Evolutionary conservation across 2,797 vertebrate species (phyloP).

Genomic region (Paedocypris micromegethes): DNA sequence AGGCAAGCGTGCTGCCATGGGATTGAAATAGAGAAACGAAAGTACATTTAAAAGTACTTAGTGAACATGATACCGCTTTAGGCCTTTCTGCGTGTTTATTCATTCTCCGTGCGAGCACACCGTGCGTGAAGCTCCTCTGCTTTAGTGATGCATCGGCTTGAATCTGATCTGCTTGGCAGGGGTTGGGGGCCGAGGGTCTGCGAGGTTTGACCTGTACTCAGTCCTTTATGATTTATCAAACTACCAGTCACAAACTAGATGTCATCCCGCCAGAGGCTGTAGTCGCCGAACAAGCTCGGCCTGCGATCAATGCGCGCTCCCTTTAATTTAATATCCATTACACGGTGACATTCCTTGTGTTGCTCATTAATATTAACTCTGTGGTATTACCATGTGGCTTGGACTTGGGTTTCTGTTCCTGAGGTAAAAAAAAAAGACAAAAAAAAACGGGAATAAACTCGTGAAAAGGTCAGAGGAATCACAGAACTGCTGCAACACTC

Average conservation of each 20-base stretch:
- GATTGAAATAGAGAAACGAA: slow-evolving; percentile 63
- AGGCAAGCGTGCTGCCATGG: slow-evolving; percentile 66
- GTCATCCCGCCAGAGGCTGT: slow-evolving; percentile 45
- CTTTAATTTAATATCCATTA: slow-evolving; percentile 65
- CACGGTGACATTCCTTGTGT: slow-evolving; percentile 58
- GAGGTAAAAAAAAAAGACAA: slow-evolving; percentile 13
- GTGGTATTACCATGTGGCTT: slow-evolving; percentile 46
- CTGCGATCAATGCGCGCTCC: slow-evolving; percentile 55
- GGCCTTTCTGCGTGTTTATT: slow-evolving; percentile 53
- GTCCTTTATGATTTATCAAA: slow-evolving; percentile 59
- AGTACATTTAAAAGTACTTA: slow-evolving; percentile 69
- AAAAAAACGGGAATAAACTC: slow-evolving; percentile 46
- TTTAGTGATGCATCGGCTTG: slow-evolving; percentile 44
- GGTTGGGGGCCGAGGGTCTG: slow-evolving; percentile 25
- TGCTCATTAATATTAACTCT: slow-evolving; percentile 67
- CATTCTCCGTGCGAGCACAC: slow-evolving; percentile 58
- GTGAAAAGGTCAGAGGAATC: slow-evolving; percentile 68
- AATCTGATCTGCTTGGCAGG: slow-evolving; percentile 57
- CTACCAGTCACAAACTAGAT: slow-evolving; percentile 51
- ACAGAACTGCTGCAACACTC: slow-evolving; percentile 62
- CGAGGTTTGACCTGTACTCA: slow-evolving; percentile 28
- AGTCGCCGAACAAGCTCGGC: slow-evolving; percentile 51
- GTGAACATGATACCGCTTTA: slow-evolving; percentile 61
- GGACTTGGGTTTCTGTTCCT: slow-evolving; percentile 51
- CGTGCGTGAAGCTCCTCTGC: slow-evolving; percentile 49